Conservation (phyloP, 2,888 invertebrate genomes). For the Platerodrilus igneus region DNA sequence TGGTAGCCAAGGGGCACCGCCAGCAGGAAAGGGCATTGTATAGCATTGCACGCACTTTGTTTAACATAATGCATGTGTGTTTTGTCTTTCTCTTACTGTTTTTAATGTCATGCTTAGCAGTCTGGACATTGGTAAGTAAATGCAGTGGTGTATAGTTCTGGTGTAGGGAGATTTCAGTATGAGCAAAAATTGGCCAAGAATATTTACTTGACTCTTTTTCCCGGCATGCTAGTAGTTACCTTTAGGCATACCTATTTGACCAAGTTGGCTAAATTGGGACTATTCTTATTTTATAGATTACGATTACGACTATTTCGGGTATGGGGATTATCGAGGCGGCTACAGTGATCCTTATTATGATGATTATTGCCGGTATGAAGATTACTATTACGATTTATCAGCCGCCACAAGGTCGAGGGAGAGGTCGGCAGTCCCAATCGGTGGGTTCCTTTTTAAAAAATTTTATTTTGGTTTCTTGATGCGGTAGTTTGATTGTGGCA, state of each 20-base stretch:
- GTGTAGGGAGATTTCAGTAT: conserved; percentile 31
- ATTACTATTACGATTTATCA: conserved; percentile 94
- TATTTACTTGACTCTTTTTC: conserved; percentile 54
- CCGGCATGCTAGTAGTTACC: conserved; percentile 51
- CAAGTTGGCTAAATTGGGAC: conserved; percentile 52
- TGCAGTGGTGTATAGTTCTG: conserved; percentile 30
- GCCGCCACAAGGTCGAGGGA: conserved; percentile 73
- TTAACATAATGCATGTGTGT: conserved; percentile 41
- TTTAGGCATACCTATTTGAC: conserved; percentile 35
- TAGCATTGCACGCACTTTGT: conserved; percentile 46
- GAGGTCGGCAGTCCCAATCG: conserved; percentile 73
- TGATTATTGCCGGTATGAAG: conserved; percentile 89
- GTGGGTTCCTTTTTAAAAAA: conserved; percentile 70
- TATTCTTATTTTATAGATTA: conserved; percentile 82
- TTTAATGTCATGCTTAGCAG: conserved; percentile 42
- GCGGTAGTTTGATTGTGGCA: conserved; percentile 59
- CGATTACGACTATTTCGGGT: conserved; percentile 97
- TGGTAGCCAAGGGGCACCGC: conserved; percentile 42
- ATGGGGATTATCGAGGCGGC: conserved; percentile 95
- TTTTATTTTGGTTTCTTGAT: conserved; percentile 31
- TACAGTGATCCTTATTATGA: conserved; percentile 94
- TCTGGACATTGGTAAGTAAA: conserved; percentile 45
- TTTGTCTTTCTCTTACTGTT: conserved; percentile 37
- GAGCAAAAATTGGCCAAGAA: conserved; percentile 39
- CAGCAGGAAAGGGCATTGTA: conserved; percentile 46